Evolutionary conservation across 2,113 vertebrate genomes (phyloP), one percentile per base, ranked within the genome.

Genomic region (Myrmophylax atrothorax): DNA sequence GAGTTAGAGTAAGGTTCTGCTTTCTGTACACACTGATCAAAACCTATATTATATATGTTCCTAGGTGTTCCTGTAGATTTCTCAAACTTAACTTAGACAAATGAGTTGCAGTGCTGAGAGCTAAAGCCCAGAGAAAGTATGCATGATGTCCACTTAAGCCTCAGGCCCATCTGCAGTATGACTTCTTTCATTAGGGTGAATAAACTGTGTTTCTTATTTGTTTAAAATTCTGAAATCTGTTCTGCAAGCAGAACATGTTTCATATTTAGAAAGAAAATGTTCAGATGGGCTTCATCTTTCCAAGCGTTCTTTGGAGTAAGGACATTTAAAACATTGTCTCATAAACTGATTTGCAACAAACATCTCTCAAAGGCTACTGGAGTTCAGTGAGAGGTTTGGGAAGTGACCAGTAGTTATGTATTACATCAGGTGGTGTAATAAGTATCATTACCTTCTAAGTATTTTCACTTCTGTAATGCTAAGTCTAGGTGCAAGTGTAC

Each of bases 381-480:
- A 96, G 90, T 93, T 96, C 96, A 96, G 56, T 81, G 69, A 66
- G 87, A 88, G 82, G 56, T 95, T 96, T 96, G 92, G 86, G 90
- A 94, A 92, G 73, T 90, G 76, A 88, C 73, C 83, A 92, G 66
- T 49, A 73, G 90, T 85, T 91, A 40, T 7, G 55, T 75, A 47
- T 96, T 93, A 89, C 80, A 72, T 94, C 91, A 92, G 66, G 53
- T 81, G 58, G 28, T 95, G 83, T 92, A 92, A 25, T 60, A 75
- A 92, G n/a, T 56, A 56, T 88, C 70, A 23, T 91, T 91, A 82
- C 40, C 77, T 73, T 76, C n/a, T 67, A 70, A 89, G 77, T 59
- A 25, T 95, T 93, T 95, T 95, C 79, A 76, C 93, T 93, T 91
- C 56, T 86, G 33, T 74, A 25, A 52, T 46, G 44, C 26, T 84